Evolutionary conservation across 2,888 invertebrate species (phyloP), one percentile per base, ranked within the genome.

Genomic region (Hypselothyrea guttata): DNA sequence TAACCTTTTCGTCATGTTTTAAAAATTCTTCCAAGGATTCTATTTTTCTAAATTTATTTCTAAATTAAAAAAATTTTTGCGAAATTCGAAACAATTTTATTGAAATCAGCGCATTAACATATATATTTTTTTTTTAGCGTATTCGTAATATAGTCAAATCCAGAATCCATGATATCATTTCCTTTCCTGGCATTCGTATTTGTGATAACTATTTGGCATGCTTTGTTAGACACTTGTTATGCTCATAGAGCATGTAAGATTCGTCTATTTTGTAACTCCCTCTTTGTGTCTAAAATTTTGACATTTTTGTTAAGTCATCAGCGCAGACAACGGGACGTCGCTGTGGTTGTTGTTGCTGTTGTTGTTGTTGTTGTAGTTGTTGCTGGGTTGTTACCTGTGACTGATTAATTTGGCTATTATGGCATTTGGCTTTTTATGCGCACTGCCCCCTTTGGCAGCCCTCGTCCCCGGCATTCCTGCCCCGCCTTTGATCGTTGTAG

Each of bases 321-420:
- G 66, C 68, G 70, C 74, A 67, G 73, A 70, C 71, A 63, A 60
- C 77, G 84, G 77, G 76, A 83, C 73, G 64, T 58, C n/a, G n/a
- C n/a, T n/a, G n/a, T n/a, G n/a, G n/a, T n/a, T n/a, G n/a, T n/a
- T n/a, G n/a, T n/a, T n/a, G n/a, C n/a, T n/a, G n/a, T n/a, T n/a
- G n/a, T n/a, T n/a, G n/a, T n/a, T n/a, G n/a, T n/a, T n/a, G n/a
- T 66, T 18, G 27, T 3, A 12, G 8, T 13, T 45, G 58, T 54
- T 63, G 61, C 57, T 69, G 56, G 71, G 67, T 71, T 83, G 72
- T 85, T 81, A 72, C 64, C 81, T 82, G 81, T 83, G 82, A 83
- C 82, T 82, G 82, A 82, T 82, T 82, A 82, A 82, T 82, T 84
- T 84, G 81, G 85, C 79, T 82, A 82, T 82, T 82, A 85, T 82